Evolutionary conservation across 2,888 invertebrate genomes (phyloP).

Genomic region (Taphrorychus bicolor): DNA sequence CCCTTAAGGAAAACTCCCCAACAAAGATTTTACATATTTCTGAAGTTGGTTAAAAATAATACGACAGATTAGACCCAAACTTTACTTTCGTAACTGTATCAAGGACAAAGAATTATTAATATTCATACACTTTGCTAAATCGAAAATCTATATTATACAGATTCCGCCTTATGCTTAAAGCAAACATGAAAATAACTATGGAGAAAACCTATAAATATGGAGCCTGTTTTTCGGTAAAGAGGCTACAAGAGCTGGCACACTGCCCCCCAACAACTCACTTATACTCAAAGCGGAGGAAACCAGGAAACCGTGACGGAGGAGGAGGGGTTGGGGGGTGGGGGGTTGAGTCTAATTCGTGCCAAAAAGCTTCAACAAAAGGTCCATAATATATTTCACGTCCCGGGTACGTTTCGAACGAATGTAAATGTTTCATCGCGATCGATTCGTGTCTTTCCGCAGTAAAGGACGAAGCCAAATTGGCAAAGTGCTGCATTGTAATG

Average conservation of each 20-base stretch:
- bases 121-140: background rate
- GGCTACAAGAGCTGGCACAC: background rate
- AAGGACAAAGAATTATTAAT: background rate
- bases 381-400: background rate
- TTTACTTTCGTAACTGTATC: background rate
- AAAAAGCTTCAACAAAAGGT: background rate
- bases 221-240: background rate
- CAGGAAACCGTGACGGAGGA: background rate
- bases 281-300: background rate
- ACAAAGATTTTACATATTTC: background rate
- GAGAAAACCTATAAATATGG: no score
- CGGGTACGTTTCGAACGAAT: background rate
- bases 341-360: background rate
- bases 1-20: no score
- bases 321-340: background rate
- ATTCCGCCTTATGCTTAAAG: no score
- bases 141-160: background rate
- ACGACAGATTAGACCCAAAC: background rate
- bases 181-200: no score
- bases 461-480: background rate
- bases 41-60: background rate
- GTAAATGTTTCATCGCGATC: slow-evolving; percentile 3
- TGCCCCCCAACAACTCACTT: background rate
- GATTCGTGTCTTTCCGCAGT: slow-evolving; percentile 5
- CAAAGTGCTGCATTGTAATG: slow-evolving; percentile 1